phyloP scores from a whole-genome alignment of 2,797 vertebrate species.

The Danio tinwini region DNA sequence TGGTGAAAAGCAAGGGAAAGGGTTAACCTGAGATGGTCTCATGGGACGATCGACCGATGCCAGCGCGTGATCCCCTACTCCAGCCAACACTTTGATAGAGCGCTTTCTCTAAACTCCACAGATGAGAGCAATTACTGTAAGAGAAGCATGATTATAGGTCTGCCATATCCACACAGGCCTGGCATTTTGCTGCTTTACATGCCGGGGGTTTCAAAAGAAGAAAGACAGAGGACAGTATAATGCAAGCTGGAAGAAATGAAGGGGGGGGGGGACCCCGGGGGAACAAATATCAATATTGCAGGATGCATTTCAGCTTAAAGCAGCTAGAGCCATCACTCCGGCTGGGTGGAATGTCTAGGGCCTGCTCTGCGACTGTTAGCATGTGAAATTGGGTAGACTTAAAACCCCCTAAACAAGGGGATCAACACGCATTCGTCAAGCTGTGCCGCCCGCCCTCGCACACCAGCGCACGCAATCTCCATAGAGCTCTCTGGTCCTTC shows the following conservation, averaged over 20 bases:
- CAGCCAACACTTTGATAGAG: conserved; percentile 71
- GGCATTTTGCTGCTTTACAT: conserved; percentile 62
- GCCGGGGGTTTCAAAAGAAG: conserved; percentile 60
- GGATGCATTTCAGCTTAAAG: conserved; percentile 59
- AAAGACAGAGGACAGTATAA: conserved; percentile 44
- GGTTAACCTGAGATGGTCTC: conserved; percentile 67
- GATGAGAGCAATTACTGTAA: conserved; percentile 76
- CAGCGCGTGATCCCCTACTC: conserved; percentile 67
- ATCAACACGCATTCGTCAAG: conserved; percentile 80
- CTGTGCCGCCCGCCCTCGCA: conserved; percentile 68
- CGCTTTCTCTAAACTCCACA: conserved; percentile 68
- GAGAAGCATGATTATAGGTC: conserved; percentile 74
- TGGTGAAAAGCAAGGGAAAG: conserved; percentile 50
- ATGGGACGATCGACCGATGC: conserved; percentile 70
- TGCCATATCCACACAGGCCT: conserved; percentile 64
- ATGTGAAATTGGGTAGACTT: conserved; percentile 72
- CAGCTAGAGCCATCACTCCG: conserved; percentile 54
- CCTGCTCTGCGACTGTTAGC: conserved; percentile 58
- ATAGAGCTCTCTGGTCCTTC: conserved; percentile 57
- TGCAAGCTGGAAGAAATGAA: conserved; percentile 33
- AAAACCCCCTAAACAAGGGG: conserved; percentile 79
- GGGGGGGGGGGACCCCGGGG: conserved; percentile 41
- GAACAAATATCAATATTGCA: conserved; percentile 63
- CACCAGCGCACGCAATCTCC: conserved; percentile 61
- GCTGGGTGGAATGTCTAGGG: conserved; percentile 49